These are phyloP conservation scores for Encarsia formosa DNA, from an alignment of 2,888 invertebrate species.

Conservation along the genomic window DNA sequence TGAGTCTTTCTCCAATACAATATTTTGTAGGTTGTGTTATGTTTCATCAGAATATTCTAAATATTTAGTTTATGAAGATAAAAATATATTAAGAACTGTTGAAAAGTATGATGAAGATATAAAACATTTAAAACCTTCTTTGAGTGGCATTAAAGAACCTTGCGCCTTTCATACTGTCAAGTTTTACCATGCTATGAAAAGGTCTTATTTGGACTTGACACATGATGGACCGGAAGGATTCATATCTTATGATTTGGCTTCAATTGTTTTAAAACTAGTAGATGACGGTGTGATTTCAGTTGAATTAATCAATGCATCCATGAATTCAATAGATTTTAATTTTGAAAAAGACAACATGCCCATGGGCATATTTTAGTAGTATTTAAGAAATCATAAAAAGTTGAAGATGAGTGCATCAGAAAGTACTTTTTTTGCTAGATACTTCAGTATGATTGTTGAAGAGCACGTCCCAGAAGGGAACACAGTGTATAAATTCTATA, in stretches of 20 bases:
- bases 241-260: too few relatives aligned
- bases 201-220: slow-evolving; percentile 10
- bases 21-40: slow-evolving; percentile 18
- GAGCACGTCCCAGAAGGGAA: slow-evolving; percentile 3
- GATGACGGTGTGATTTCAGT: background rate
- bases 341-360: slow-evolving; percentile 2
- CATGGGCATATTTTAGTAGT: background rate
- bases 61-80: slow-evolving; percentile 9
- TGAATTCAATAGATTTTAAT: background rate
- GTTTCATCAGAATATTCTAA: background rate
- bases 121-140: background rate
- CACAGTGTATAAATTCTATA: slow-evolving; percentile 18
- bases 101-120: slow-evolving; percentile 14
- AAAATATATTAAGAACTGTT: slow-evolving; percentile 7
- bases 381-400: slow-evolving; percentile 5
- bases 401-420: slow-evolving; percentile 7
- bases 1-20: slow-evolving; percentile 6
- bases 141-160: slow-evolving; percentile 19
- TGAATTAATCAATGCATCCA: background rate
- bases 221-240: too few relatives aligned
- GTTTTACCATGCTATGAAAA: slow-evolving; percentile 15
- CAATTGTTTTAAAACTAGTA: too few relatives aligned
- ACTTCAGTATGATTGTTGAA: slow-evolving; percentile 19
- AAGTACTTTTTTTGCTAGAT: slow-evolving; percentile 13
- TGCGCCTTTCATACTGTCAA: slow-evolving; percentile 17